phyloP scores from a whole-genome alignment of 1,140 invertebrate genomes.

The Steinernema feltiae region DNA sequence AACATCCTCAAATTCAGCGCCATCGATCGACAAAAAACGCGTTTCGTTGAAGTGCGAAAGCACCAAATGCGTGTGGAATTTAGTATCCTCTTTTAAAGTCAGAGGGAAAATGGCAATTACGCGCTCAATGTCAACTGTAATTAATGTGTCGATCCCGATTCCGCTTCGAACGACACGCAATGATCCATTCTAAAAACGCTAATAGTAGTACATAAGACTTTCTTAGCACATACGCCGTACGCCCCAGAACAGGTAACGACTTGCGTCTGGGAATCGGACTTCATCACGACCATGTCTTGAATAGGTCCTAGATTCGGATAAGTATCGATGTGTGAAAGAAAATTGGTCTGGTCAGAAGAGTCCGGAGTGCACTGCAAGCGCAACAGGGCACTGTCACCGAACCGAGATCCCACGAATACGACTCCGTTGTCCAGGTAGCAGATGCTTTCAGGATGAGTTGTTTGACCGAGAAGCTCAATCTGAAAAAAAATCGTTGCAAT shows the following conservation, averaged over 20 bases:
- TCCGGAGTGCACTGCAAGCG: conserved; percentile 78
- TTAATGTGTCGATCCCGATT: conserved; percentile 94
- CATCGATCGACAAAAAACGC: conserved; percentile 73
- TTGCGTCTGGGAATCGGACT: conserved; percentile 91
- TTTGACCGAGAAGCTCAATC: conserved; percentile 66
- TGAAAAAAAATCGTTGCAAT: conserved; percentile 21
- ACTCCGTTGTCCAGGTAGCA: conserved; percentile 99
- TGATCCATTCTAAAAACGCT: conserved; percentile 92
- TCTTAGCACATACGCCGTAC: conserved; percentile 59
- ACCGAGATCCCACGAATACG: conserved; percentile 86
- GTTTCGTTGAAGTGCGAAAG: conserved; percentile 51
- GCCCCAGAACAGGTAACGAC: conserved; percentile 90
- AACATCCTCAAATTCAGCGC: conserved; percentile 87
- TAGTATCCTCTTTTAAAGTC: conserved; percentile 33
- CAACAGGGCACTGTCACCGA: conserved; percentile 92
- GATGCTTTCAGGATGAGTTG: conserved; percentile 92
- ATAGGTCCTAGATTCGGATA: conserved; percentile 96
- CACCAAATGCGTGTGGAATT: conserved; percentile 49
- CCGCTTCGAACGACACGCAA: conserved; percentile 92
- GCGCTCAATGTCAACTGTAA: conserved; percentile 87
- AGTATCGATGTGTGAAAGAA: conserved; percentile 86
- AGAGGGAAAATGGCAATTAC: conserved; percentile 70
- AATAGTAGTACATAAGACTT: no score
- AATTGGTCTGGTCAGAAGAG: conserved; percentile 74
- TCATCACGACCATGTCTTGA: conserved; percentile 88